A percentile compares a stretch with the other conserved stretches of the same genome.
Evolutionary conservation across 2,888 invertebrate species (phyloP).

Genomic region (Helleia helle): DNA sequence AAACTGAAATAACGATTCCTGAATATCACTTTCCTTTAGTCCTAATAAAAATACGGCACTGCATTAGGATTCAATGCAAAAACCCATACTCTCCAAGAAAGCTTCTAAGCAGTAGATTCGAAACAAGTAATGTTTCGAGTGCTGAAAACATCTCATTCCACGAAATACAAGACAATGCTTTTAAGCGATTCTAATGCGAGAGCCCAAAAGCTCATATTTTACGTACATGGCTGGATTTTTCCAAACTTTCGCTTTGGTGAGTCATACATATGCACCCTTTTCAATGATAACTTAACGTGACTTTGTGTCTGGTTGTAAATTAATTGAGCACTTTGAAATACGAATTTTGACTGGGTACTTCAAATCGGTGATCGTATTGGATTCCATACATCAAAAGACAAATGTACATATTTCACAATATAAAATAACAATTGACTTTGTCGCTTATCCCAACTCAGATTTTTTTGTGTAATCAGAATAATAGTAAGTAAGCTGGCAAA

Average conservation of each 20-base stretch:
- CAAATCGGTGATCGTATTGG: slow-evolving; percentile 9
- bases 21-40: too few species aligned
- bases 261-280: slow-evolving; percentile 32
- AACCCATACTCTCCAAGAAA: slow-evolving; percentile 14
- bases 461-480: too few species aligned
- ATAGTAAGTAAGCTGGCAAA: too few species aligned
- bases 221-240: slow-evolving; percentile 31
- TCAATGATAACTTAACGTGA: slow-evolving; percentile 19
- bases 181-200: slow-evolving; percentile 57
- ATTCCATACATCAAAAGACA: too few species aligned
- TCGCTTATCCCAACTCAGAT: too few species aligned
- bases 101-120: slow-evolving; percentile 22
- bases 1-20: too few species aligned
- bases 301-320: slow-evolving; percentile 17
- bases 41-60: too few species aligned
- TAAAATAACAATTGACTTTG: too few species aligned
- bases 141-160: slow-evolving; percentile 28
- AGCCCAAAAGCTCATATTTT: slow-evolving; percentile 46
- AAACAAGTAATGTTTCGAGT: slow-evolving; percentile 26
- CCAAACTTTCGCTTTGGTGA: slow-evolving; percentile 28
- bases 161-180: slow-evolving; percentile 67
- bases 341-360: background rate
- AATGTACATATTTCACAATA: too few species aligned
- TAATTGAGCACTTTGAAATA: slow-evolving; percentile 18
- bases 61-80: slow-evolving; percentile 3